A percentile compares a stretch with the other conserved stretches of the same genome.
phyloP scores from a whole-genome alignment of 2,113 vertebrate genomes.

The Stercorarius parasiticus region DNA sequence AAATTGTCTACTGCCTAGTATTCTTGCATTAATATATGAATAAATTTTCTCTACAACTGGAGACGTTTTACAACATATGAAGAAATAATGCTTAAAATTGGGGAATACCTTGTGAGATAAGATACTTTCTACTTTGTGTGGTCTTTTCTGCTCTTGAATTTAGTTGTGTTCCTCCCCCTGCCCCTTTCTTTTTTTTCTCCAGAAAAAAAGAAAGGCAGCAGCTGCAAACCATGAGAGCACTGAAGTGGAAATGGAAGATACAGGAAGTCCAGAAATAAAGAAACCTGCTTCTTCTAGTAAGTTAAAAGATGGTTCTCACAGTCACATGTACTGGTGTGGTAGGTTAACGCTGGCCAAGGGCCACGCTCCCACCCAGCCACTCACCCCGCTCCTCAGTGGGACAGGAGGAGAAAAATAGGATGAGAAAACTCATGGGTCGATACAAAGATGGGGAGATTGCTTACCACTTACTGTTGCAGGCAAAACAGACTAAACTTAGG shows the following conservation, averaged over 20 bases:
- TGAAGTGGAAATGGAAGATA: constrained; percentile 26
- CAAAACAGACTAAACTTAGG: background rate
- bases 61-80: background rate
- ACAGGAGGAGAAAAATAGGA: background rate
- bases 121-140: background rate
- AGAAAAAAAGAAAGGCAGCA: constrained; percentile 63
- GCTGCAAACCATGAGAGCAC: constrained; percentile 3
- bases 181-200: background rate
- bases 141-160: background rate
- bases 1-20: background rate
- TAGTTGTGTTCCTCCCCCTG: background rate
- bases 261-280: constrained; percentile 33
- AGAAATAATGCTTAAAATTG: background rate
- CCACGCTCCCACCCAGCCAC: background rate
- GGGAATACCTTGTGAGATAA: background rate
- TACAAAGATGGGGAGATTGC: background rate
- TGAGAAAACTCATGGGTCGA: background rate
- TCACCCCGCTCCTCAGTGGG: background rate
- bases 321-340: background rate
- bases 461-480: background rate
- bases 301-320: background rate
- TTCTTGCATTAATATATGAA: background rate
- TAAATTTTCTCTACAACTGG: background rate
- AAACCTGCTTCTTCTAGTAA: constrained; percentile 54
- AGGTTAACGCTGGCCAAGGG: background rate